Conservation (phyloP, 2,797 vertebrate genomes). For the Vireo griseus region DNA sequence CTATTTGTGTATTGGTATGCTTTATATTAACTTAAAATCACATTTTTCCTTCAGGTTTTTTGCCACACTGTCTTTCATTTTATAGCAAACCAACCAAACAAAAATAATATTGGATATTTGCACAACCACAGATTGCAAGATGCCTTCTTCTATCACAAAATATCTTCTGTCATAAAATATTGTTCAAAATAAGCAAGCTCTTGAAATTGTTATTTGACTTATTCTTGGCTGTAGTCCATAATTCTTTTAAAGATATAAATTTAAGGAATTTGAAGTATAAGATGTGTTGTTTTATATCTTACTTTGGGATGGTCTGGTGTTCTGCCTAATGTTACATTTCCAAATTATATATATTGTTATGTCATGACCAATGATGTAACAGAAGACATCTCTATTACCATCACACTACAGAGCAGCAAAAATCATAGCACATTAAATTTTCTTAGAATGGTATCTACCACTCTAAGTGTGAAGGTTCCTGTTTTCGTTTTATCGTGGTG, state of each 20-base stretch:
- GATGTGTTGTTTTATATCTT: background rate
- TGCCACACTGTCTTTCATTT: background rate
- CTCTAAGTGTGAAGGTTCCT: background rate
- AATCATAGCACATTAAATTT: fast-evolving
- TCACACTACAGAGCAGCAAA: background rate
- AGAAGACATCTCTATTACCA: background rate
- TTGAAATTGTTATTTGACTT: background rate
- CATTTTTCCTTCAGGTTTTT: background rate
- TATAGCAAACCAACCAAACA: background rate
- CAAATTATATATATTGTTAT: background rate
- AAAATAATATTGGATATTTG: background rate
- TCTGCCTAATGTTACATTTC: background rate
- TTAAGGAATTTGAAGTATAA: background rate
- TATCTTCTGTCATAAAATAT: background rate
- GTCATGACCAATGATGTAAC: background rate
- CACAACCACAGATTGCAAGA: background rate
- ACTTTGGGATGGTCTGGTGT: background rate
- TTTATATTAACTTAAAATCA: background rate
- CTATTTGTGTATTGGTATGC: background rate
- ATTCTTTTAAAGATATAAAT: background rate
- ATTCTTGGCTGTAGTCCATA: background rate
- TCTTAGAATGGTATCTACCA: background rate
- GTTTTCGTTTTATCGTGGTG: background rate
- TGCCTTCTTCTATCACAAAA: background rate
- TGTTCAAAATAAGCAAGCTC: background rate